A percentile compares a stretch with the other conserved stretches of the same genome.
Evolutionary conservation across 2,888 invertebrate genomes (phyloP).

Genomic region (Agrotis clavis): DNA sequence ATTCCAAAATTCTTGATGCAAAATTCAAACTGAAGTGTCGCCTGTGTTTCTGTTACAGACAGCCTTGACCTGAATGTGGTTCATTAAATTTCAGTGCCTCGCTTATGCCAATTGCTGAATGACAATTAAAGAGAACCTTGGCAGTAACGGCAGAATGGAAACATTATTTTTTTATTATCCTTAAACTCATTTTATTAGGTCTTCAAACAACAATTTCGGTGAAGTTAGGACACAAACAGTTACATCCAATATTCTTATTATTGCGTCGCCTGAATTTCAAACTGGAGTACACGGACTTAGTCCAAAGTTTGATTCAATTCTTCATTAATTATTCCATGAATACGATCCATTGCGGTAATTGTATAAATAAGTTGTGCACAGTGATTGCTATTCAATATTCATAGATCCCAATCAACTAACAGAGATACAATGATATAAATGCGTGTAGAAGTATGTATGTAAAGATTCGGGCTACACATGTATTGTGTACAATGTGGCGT

Average conservation of each 20-base stretch:
- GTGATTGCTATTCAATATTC: slow-evolving; percentile 49
- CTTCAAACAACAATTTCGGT: slow-evolving; percentile 68
- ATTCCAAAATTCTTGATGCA: slow-evolving; percentile 65
- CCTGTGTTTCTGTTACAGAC: slow-evolving; percentile 67
- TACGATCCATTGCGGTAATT: slow-evolving; percentile 10
- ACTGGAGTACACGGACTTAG: background rate
- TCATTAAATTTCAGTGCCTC: slow-evolving; percentile 85
- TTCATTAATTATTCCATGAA: slow-evolving; percentile 9
- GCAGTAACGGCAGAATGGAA: slow-evolving; percentile 75
- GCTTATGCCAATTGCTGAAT: slow-evolving; percentile 82
- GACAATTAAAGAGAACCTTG: slow-evolving; percentile 83
- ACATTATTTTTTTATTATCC: slow-evolving; percentile 75
- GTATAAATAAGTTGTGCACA: slow-evolving; percentile 12
- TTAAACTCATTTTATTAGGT: slow-evolving; percentile 74
- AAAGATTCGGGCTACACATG: too few relatives aligned
- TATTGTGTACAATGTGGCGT: background rate
- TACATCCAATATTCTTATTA: slow-evolving; percentile 42
- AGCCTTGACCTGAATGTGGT: slow-evolving; percentile 85
- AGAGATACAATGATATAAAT: slow-evolving; percentile 2
- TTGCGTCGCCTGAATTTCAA: slow-evolving; percentile 2
- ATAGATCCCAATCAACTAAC: slow-evolving; percentile 33
- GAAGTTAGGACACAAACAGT: slow-evolving; percentile 52
- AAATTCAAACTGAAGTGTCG: slow-evolving; percentile 61
- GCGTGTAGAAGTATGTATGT: slow-evolving; percentile 4
- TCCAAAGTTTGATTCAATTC: background rate